Conservation (phyloP, 2,797 vertebrate species). For the Urosaurus nigricauda region DNA sequence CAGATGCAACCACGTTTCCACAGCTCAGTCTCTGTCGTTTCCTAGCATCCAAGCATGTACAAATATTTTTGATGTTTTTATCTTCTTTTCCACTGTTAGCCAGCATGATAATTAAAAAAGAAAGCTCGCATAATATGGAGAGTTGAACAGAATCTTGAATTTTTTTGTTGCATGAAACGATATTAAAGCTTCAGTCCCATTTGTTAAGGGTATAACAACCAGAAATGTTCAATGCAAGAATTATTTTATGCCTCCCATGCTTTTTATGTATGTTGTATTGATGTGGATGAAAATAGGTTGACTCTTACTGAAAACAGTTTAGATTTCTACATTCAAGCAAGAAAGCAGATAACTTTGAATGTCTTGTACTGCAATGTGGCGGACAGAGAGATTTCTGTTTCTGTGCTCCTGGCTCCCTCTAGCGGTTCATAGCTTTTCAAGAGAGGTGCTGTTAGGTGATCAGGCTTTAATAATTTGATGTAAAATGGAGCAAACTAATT, state of each 20-base stretch:
- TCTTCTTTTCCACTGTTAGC: background rate
- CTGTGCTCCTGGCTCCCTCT: conserved; percentile 6
- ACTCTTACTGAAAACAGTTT: background rate
- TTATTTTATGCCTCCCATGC: background rate
- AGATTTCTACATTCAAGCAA: background rate
- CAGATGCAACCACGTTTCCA: background rate
- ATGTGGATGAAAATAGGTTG: background rate
- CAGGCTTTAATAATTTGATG: background rate
- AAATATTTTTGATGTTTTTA: background rate
- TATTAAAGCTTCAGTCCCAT: background rate
- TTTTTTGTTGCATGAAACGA: background rate
- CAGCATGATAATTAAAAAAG: background rate
- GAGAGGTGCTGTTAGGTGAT: background rate
- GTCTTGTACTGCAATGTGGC: no score
- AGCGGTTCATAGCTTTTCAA: background rate
- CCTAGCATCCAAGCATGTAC: background rate
- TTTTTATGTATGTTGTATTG: background rate
- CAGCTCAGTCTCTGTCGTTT: background rate
- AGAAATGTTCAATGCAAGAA: background rate
- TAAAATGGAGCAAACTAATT: no score
- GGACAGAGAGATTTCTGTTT: background rate
- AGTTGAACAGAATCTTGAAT: background rate
- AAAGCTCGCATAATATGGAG: no score
- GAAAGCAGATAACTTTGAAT: background rate
- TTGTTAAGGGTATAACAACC: background rate